Conservation (phyloP, 2,113 vertebrate genomes). For the human region GRCh38 chr3:140048501-140049000, state of each 20-base stretch:
- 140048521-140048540: not conserved
- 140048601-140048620: not conserved
- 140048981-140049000: no score
- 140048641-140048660: not conserved
- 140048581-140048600: not conserved
- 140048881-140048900: not conserved
- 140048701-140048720: rapidly evolving
- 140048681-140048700: not conserved
- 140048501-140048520: not conserved
- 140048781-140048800: not conserved
- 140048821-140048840: rapidly evolving
- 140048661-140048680: not conserved
- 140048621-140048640: not conserved
- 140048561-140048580: not conserved
- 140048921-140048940: not conserved
- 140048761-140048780: rapidly evolving
- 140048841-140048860: not conserved
- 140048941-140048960: not conserved
- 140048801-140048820: not conserved
- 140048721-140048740: not conserved
- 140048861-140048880: not conserved
- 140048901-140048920: not conserved
- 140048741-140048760: not conserved
- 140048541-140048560: not conserved
- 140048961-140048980: not conserved